Conservation (phyloP, 2,113 vertebrate species). For the Bos indicus region DNA sequence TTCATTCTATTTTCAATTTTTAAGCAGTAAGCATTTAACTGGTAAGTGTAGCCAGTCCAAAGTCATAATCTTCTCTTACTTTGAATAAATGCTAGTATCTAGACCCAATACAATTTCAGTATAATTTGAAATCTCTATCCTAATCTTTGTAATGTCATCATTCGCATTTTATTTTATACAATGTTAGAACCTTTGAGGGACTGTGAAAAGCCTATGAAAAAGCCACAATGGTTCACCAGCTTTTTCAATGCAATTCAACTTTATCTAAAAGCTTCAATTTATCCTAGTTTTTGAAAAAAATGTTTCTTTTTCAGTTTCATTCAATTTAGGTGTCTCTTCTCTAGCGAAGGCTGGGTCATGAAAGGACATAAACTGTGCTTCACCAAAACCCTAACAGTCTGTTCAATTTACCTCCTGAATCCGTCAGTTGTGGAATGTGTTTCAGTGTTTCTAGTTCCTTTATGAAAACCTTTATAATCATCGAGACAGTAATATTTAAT, state of each 20-base stretch:
- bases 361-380: background rate
- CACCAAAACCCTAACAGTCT: conserved; percentile 13
- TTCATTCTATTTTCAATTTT: conserved; percentile 19
- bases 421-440: background rate
- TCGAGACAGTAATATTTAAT: background rate
- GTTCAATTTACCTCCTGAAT: background rate
- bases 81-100: conserved; percentile 10
- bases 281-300: background rate
- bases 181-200: background rate
- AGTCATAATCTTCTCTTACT: background rate
- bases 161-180: conserved; percentile 20
- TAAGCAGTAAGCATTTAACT: conserved; percentile 26
- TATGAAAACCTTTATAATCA: conserved; percentile 41
- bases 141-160: background rate
- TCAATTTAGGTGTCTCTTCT: background rate
- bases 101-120: conserved; percentile 1
- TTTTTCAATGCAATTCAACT: conserved; percentile 37
- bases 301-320: conserved; percentile 32
- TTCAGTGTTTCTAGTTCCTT: background rate
- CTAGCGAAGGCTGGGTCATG: background rate
- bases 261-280: conserved; percentile 38
- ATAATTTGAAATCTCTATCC: conserved; percentile 31
- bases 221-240: background rate
- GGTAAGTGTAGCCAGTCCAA: background rate
- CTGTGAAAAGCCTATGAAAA: conserved; percentile 30